A percentile compares a stretch with the other conserved stretches of the same genome.
Evolutionary conservation across 1,140 invertebrate genomes (phyloP).

Genomic region (Nylanderia fulva): DNA sequence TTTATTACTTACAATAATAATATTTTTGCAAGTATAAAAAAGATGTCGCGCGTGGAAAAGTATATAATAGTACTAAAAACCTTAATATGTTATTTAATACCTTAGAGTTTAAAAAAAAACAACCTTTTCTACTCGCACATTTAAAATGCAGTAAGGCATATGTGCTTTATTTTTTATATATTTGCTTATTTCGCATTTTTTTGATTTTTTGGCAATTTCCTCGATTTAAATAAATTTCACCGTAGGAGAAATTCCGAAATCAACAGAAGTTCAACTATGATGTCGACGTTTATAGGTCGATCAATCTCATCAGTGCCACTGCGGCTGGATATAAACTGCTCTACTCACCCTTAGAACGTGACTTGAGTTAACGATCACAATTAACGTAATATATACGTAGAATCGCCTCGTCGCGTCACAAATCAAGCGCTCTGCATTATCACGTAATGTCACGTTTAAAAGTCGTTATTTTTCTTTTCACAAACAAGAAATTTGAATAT

Average conservation of each 20-base stretch:
- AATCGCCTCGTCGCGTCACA: neutral
- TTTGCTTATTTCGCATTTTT: neutral
- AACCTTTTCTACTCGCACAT: neutral
- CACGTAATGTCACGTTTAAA: neutral
- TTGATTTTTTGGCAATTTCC: neutral
- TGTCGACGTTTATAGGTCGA: slow-evolving; percentile 34
- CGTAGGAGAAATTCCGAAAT: neutral
- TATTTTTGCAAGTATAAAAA: neutral
- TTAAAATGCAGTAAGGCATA: neutral
- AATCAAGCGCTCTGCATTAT: neutral
- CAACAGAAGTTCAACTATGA: slow-evolving; percentile 9
- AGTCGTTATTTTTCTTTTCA: neutral
- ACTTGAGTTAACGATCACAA: slow-evolving; percentile 66
- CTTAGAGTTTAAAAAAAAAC: neutral
- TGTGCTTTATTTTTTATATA: neutral
- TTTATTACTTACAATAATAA: neutral
- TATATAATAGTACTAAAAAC: too few species aligned
- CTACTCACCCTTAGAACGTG: slow-evolving; percentile 53
- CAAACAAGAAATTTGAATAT: neutral
- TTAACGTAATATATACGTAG: slow-evolving; percentile 34
- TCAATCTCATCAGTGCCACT: slow-evolving; percentile 38
- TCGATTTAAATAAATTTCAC: neutral
- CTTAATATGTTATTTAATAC: neutral
- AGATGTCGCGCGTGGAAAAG: neutral
- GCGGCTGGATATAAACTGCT: slow-evolving; percentile 7